Conservation (phyloP, 2,797 vertebrate species). For the Microctenopoma lineatum region DNA sequence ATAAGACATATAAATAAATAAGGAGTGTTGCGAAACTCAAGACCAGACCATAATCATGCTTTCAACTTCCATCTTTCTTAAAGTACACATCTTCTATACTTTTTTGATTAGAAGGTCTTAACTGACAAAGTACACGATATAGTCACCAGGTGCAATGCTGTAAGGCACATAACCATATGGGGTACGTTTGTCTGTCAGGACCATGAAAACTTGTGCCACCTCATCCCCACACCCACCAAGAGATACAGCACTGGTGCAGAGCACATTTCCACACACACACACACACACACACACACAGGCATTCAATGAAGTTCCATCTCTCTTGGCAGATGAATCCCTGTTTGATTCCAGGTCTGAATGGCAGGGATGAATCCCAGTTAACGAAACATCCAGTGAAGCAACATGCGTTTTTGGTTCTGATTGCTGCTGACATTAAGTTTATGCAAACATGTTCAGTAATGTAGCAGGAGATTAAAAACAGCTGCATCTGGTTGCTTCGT, state of each 20-base stretch:
- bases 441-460: conserved; percentile 16
- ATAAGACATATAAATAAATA: conserved; percentile 5
- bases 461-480: conserved; percentile 13
- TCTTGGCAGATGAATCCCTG: conserved; percentile 44
- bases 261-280: conserved; percentile 36
- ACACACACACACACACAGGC: conserved; percentile 45
- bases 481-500: conserved; percentile 1
- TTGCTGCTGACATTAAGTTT: conserved; percentile 23
- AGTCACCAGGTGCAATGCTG: conserved; percentile 35
- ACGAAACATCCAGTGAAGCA: conserved; percentile 24
- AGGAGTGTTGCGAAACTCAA: conserved; percentile 20
- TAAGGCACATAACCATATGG: conserved; percentile 78
- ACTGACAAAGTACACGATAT: conserved; percentile 32
- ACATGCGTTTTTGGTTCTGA: conserved; percentile 19
- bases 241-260: conserved; percentile 41
- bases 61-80: conserved; percentile 28
- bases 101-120: conserved; percentile 49
- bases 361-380: conserved; percentile 25
- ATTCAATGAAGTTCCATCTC: conserved; percentile 45
- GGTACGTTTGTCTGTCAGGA: conserved; percentile 65
- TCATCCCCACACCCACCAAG: conserved; percentile 35
- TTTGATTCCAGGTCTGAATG: conserved; percentile 63
- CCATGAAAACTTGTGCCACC: conserved; percentile 52
- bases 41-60: conserved; percentile 12
- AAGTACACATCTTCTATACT: conserved; percentile 25